These are phyloP conservation scores for Clamator glandarius DNA, from an alignment of 2,797 vertebrate genomes.

Conservation along the genomic window DNA sequence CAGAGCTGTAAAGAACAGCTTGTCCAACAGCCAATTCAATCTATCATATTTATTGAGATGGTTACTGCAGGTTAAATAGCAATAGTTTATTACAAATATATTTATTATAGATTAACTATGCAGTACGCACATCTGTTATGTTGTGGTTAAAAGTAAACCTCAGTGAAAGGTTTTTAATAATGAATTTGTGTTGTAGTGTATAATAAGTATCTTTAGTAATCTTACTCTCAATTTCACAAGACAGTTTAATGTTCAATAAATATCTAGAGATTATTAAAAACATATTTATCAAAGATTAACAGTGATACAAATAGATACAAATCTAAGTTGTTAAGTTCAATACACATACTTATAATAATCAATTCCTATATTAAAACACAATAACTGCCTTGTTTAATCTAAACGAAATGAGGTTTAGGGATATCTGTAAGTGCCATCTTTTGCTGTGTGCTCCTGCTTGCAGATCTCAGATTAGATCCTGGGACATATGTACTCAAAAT, in stretches of 20 bases:
- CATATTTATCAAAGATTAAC: slow-evolving; percentile 82
- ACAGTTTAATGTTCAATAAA: slow-evolving; percentile 79
- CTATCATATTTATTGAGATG: slow-evolving; percentile 55
- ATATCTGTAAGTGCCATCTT: background rate
- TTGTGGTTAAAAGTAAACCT: slow-evolving; percentile 46
- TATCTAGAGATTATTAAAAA: slow-evolving; percentile 80
- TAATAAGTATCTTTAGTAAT: slow-evolving; percentile 60
- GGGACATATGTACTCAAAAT: background rate
- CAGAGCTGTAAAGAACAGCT: background rate
- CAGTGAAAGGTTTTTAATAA: slow-evolving; percentile 59
- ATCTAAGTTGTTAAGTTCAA: slow-evolving; percentile 74
- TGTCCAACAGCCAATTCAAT: slow-evolving; percentile 35
- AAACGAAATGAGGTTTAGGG: slow-evolving; percentile 7
- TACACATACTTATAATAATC: slow-evolving; percentile 73
- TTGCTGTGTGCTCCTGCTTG: background rate
- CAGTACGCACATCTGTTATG: background rate
- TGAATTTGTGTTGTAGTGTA: slow-evolving; percentile 42
- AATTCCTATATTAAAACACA: slow-evolving; percentile 73
- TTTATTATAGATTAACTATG: slow-evolving; percentile 53
- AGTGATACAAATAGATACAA: slow-evolving; percentile 75
- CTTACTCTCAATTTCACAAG: slow-evolving; percentile 58
- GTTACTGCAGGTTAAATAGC: slow-evolving; percentile 71
- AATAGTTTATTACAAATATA: slow-evolving; percentile 62
- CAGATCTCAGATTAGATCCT: slow-evolving; percentile 35
- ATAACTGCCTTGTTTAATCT: slow-evolving; percentile 65